Percentiles rank a stretch among this genome's conserved stretches.
phyloP scores from a whole-genome alignment of 2,113 vertebrate genomes.

The Pelobates fuscus region DNA sequence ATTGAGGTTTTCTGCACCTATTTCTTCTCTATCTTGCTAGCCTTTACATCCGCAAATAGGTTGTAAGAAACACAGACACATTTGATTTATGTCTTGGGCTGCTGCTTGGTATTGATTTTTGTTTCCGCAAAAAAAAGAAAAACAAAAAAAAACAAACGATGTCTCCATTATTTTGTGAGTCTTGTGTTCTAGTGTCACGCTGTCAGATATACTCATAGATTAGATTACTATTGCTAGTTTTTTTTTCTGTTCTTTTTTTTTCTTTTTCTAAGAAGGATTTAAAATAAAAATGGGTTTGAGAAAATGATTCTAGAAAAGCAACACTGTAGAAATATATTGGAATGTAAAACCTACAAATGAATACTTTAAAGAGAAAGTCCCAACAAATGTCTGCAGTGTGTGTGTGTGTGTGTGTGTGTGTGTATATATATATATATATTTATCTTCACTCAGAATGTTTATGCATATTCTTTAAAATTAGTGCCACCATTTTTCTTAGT shows the following conservation, averaged over 20 bases:
- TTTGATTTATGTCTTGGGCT: slow-evolving; percentile 70
- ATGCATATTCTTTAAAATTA: too few species aligned
- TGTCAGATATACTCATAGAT: slow-evolving; percentile 60
- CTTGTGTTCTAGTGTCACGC: slow-evolving; percentile 57
- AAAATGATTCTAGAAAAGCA: slow-evolving; percentile 43
- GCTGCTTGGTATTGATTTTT: slow-evolving; percentile 69
- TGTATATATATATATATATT: too few species aligned
- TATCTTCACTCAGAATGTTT: too few species aligned
- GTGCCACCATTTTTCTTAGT: too few species aligned
- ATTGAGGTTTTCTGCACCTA: slow-evolving; percentile 60
- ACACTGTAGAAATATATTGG: neutral
- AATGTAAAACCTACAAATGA: neutral
- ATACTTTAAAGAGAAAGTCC: too few species aligned
- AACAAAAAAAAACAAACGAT: slow-evolving; percentile 62
- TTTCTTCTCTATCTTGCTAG: slow-evolving; percentile 56
- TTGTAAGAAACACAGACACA: slow-evolving; percentile 65
- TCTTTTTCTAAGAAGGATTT: slow-evolving; percentile 51
- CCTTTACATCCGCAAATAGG: slow-evolving; percentile 64
- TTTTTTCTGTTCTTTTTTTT: slow-evolving; percentile 24
- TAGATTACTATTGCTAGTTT: slow-evolving; percentile 54
- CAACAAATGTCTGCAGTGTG: too few species aligned
- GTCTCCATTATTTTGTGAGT: slow-evolving; percentile 65
- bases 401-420: too few species aligned
- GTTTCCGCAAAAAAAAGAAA: slow-evolving; percentile 60
- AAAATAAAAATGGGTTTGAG: slow-evolving; percentile 33